Evolutionary conservation across 2,888 invertebrate genomes (phyloP).

Genomic region (Andrena flavipes): DNA sequence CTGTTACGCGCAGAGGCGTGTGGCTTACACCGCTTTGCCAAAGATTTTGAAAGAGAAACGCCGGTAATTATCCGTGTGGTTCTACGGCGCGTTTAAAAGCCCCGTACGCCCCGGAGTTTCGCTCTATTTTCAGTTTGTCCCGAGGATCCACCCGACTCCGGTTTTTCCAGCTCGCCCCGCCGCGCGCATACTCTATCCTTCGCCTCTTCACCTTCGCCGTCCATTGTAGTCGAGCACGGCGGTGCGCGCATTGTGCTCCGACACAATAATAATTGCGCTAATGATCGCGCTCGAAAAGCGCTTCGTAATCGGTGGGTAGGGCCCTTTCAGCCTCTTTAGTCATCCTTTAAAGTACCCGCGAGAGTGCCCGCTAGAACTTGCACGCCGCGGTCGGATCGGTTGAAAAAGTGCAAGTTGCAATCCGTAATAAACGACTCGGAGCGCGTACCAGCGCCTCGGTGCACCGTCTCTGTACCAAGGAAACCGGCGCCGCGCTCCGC

Average conservation of each 20-base stretch:
- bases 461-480: background rate
- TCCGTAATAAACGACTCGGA: conserved; percentile 36
- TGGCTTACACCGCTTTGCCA: background rate
- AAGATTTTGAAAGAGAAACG: background rate
- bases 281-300: conserved; percentile 81
- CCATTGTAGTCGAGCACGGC: conserved; percentile 77
- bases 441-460: background rate
- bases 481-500: background rate
- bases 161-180: conserved; percentile 45
- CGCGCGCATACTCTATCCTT: conserved; percentile 52
- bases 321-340: conserved; percentile 59
- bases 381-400: conserved; percentile 19
- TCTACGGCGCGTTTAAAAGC: background rate
- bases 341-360: conserved; percentile 56
- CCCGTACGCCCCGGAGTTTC: conserved; percentile 4
- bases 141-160: conserved; percentile 47
- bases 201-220: conserved; percentile 67
- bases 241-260: conserved; percentile 78
- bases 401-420: conserved; percentile 56
- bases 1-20: background rate
- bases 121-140: conserved; percentile 49
- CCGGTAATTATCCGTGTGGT: conserved; percentile 14
- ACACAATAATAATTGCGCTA: conserved; percentile 83
- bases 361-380: conserved; percentile 44
- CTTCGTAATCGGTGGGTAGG: conserved; percentile 76